These are phyloP conservation scores for Gallinago stenura DNA, from an alignment of 2,797 vertebrate species.

Conservation along the genomic window DNA sequence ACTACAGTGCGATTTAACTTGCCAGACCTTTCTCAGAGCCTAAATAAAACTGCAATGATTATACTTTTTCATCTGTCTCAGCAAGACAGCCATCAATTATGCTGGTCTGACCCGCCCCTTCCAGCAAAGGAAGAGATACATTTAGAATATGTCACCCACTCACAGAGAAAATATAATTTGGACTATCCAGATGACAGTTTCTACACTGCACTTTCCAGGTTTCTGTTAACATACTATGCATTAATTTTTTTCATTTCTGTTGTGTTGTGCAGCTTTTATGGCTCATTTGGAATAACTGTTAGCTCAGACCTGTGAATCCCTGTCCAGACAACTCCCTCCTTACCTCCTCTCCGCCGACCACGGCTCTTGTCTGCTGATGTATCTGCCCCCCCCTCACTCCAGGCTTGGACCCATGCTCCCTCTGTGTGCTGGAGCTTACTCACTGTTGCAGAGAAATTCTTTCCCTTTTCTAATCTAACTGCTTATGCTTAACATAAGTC, in stretches of 20 bases:
- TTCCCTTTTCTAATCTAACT: background rate
- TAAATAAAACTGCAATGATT: constrained; percentile 56
- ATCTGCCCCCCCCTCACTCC: background rate
- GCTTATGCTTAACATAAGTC: background rate
- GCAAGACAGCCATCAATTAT: constrained; percentile 45
- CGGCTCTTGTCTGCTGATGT: fast-evolving
- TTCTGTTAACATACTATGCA: background rate
- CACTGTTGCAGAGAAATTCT: background rate
- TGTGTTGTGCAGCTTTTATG: background rate
- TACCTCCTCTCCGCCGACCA: background rate
- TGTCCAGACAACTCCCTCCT: background rate
- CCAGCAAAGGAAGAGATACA: constrained; percentile 26
- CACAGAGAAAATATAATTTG: constrained; percentile 5
- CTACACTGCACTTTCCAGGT: background rate
- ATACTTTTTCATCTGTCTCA: constrained; percentile 25
- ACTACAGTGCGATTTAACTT: constrained; percentile 31
- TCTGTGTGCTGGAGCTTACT: background rate
- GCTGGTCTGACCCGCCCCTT: background rate
- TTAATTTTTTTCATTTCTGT: background rate
- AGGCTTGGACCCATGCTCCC: background rate
- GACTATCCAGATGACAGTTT: background rate
- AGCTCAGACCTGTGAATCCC: background rate
- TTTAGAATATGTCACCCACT: constrained; percentile 33
- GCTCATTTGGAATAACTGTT: background rate
- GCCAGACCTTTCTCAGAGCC: constrained; percentile 39